These are phyloP conservation scores for Manis crassicaudata DNA, from an alignment of 2,797 vertebrate species.

Conservation along the genomic window DNA sequence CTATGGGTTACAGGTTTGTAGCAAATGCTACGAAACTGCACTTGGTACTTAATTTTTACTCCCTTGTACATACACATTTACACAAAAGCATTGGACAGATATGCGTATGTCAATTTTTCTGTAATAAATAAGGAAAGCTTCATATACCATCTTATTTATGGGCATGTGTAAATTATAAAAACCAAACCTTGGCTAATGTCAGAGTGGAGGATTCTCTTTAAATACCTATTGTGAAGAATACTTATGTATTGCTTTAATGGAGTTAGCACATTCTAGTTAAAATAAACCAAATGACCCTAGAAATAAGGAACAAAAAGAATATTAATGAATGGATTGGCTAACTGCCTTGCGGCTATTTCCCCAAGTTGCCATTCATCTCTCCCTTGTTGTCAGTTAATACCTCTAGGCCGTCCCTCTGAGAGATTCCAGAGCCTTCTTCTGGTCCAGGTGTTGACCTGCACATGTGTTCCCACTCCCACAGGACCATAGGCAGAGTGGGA, in stretches of 20 bases:
- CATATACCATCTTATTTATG: not conserved
- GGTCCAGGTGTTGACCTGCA: not conserved
- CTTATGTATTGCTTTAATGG: not conserved
- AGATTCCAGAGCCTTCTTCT: not conserved
- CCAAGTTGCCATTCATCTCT: fast-evolving
- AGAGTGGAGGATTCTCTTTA: not conserved
- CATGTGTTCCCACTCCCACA: too few species aligned
- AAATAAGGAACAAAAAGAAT: not conserved
- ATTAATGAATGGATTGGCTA: not conserved
- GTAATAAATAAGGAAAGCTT: not conserved
- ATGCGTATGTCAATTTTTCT: not conserved
- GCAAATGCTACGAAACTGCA: not conserved
- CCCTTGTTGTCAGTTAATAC: not conserved
- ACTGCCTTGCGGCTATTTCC: not conserved
- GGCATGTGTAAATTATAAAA: not conserved
- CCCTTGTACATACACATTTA: not conserved
- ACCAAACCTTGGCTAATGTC: not conserved
- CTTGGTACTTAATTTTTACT: not conserved
- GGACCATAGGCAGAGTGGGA: fast-evolving
- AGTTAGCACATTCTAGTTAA: not conserved
- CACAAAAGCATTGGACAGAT: not conserved
- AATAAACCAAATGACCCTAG: not conserved
- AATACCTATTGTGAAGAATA: not conserved
- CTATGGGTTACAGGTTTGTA: not conserved
- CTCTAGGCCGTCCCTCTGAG: fast-evolving